Evolutionary conservation across 2,888 invertebrate species (phyloP).

Genomic region (Drosophila testacea): DNA sequence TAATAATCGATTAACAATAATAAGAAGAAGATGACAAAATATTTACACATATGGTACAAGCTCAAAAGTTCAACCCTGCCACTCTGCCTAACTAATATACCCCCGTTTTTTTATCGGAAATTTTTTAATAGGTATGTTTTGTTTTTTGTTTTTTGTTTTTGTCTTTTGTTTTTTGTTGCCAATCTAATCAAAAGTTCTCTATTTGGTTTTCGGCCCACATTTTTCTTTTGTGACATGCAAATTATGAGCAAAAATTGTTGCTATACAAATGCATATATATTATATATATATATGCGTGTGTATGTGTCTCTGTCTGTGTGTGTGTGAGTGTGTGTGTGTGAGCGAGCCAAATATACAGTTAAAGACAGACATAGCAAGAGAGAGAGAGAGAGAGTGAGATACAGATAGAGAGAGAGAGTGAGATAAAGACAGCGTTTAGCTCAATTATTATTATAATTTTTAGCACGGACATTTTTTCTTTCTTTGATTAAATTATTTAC

Average conservation of each 20-base stretch:
- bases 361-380: constrained; percentile 45
- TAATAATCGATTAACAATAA: neutral
- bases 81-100: constrained; percentile 19
- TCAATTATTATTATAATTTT: constrained; percentile 24
- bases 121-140: neutral
- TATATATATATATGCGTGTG: constrained; percentile 9
- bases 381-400: constrained; percentile 19
- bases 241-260: constrained; percentile 32
- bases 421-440: constrained; percentile 23
- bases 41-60: constrained; percentile 15
- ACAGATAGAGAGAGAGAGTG: constrained; percentile 17
- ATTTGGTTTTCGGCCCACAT: constrained; percentile 2
- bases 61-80: constrained; percentile 9
- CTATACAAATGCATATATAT: constrained; percentile 48
- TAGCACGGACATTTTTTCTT: constrained; percentile 48
- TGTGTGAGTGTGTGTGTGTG: constrained; percentile 17
- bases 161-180: neutral
- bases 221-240: constrained; percentile 39
- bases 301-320: constrained; percentile 19
- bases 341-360: constrained; percentile 38
- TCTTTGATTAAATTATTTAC: constrained; percentile 44
- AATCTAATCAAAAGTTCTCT: constrained; percentile 21
- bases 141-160: too few species aligned
- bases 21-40: constrained; percentile 15
- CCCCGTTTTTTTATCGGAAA: neutral